phyloP scores from a whole-genome alignment of 2,113 vertebrate species.

The Trochalopteron elliotii region DNA sequence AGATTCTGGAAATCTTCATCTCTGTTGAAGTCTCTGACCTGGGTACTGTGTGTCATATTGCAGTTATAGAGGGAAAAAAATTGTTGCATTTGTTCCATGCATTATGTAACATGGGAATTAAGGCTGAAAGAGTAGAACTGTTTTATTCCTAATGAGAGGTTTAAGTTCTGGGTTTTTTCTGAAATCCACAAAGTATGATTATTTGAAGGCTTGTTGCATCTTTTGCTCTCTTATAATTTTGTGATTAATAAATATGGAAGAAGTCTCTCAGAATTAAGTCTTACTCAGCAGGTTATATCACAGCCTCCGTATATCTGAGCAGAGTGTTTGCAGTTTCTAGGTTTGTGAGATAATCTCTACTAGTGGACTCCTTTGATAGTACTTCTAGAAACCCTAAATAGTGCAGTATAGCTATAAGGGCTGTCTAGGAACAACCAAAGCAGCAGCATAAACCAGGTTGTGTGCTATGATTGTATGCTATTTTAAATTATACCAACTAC shows the following conservation, averaged over 20 bases:
- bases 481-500: not conserved
- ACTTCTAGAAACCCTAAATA: not conserved
- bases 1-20: not conserved
- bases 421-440: not conserved
- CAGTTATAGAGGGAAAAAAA: not conserved
- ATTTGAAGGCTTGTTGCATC: not conserved
- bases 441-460: not conserved
- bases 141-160: not conserved
- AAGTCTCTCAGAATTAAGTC: not conserved
- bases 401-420: not conserved
- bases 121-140: not conserved
- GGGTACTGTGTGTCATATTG: not conserved
- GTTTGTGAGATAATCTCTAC: not conserved
- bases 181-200: not conserved
- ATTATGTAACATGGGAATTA: not conserved
- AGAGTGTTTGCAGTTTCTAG: not conserved
- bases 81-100: not conserved
- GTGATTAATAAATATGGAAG: not conserved
- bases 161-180: not conserved
- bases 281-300: not conserved
- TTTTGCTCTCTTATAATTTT: not conserved
- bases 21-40: not conserved
- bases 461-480: not conserved
- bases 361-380: not conserved
- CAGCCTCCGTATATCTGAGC: not conserved